These are phyloP conservation scores for Melanotus villosus DNA, from an alignment of 2,888 invertebrate species.

Conservation along the genomic window DNA sequence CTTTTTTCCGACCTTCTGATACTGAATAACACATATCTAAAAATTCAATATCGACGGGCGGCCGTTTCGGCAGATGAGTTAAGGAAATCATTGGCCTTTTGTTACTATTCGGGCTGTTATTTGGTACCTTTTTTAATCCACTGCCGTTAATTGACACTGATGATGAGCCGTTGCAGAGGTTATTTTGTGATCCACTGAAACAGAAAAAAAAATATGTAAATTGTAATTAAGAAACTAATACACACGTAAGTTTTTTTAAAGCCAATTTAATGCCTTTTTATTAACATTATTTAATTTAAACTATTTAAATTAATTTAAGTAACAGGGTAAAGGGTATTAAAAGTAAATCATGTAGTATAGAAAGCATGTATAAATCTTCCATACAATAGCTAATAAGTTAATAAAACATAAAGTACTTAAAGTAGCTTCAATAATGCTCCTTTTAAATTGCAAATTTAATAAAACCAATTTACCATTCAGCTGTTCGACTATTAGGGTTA, in stretches of 20 bases:
- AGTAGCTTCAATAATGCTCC: conserved; percentile 2
- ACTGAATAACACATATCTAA: conserved; percentile 90
- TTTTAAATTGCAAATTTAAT: conserved; percentile 23
- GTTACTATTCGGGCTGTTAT: conserved; percentile 77
- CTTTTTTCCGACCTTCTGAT: conserved; percentile 84
- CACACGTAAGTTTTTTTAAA: no score
- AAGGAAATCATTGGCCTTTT: conserved; percentile 83
- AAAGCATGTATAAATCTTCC: neutral
- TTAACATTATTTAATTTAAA: no score
- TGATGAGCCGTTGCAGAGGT: conserved; percentile 79
- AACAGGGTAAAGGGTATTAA: no score
- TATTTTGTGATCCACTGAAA: conserved; percentile 81
- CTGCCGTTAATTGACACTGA: conserved; percentile 65
- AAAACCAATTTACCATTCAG: conserved; percentile 7
- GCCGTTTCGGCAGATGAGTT: conserved; percentile 87
- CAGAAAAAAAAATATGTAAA: conserved; percentile 33
- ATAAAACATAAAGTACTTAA: neutral
- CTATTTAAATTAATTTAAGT: no score
- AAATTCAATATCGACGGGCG: conserved; percentile 93
- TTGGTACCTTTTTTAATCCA: conserved; percentile 78
- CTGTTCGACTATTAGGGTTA: conserved; percentile 1
- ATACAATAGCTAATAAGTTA: neutral
- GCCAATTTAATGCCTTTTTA: no score
- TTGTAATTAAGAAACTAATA: no score
- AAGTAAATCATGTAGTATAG: no score